These are phyloP conservation scores for Meriones unguiculatus DNA, from an alignment of 2,113 vertebrate genomes.

Conservation along the genomic window DNA sequence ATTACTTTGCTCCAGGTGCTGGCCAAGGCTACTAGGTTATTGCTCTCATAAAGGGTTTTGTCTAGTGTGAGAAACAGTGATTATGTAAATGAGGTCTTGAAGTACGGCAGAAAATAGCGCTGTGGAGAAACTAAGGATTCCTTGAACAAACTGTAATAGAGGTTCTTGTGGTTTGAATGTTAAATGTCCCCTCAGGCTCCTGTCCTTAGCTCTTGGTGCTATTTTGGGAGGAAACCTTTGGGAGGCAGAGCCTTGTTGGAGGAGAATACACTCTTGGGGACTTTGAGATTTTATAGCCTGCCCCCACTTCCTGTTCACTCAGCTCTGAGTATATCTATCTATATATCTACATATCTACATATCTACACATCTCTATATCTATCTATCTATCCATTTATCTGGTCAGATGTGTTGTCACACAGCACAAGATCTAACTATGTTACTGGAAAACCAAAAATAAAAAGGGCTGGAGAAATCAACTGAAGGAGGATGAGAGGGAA, in stretches of 20 bases:
- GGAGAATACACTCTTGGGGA: neutral
- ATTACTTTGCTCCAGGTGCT: neutral
- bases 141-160: neutral
- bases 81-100: neutral
- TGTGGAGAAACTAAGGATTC: neutral
- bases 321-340: neutral
- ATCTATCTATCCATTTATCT: too few species aligned
- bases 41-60: constrained; percentile 4
- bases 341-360: too few species aligned
- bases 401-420: neutral
- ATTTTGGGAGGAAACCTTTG: neutral
- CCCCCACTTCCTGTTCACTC: too few species aligned
- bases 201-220: neutral
- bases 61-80: neutral
- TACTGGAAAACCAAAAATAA: neutral
- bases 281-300: neutral
- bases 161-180: neutral
- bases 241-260: neutral
- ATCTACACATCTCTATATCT: too few species aligned
- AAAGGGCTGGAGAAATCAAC: neutral
- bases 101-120: neutral
- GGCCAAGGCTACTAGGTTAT: neutral
- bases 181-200: neutral
- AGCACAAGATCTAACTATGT: neutral
- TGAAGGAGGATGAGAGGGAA: neutral